Evolutionary conservation across 2,888 invertebrate species (phyloP).

Genomic region (Drosophila picticornis): DNA sequence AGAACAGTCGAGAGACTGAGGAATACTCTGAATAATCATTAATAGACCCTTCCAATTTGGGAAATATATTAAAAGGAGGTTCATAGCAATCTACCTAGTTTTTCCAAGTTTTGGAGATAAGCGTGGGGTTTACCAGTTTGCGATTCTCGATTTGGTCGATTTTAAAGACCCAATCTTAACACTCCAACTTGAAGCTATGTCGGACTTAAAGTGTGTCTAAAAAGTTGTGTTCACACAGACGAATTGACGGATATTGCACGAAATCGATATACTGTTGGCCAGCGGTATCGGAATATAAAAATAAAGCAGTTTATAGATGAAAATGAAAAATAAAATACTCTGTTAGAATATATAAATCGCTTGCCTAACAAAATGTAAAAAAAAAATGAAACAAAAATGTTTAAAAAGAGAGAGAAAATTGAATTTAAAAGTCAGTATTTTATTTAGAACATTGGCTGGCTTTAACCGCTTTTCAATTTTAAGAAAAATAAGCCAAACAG

Average conservation of each 20-base stretch:
- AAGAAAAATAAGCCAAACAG: neutral
- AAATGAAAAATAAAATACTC: neutral
- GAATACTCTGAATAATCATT: neutral
- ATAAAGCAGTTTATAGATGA: neutral
- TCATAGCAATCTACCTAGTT: neutral
- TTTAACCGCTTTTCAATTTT: neutral
- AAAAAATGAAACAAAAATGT: neutral
- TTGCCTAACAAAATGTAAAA: neutral
- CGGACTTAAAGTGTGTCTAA: neutral
- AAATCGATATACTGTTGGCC: too few relatives aligned
- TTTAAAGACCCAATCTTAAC: too few relatives aligned
- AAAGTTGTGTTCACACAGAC: too few relatives aligned
- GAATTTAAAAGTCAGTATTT: neutral
- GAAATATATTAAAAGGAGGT: neutral
- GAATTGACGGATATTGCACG: too few relatives aligned
- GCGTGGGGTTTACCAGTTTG: neutral
- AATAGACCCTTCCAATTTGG: fast-evolving
- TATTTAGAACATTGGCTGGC: neutral
- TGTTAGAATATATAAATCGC: neutral
- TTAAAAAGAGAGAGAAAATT: neutral
- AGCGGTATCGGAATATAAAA: neutral
- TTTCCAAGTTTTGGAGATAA: too few relatives aligned
- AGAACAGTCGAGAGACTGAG: neutral
- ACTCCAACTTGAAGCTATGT: too few relatives aligned
- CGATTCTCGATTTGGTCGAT: too few relatives aligned